Percentiles rank a stretch among this genome's conserved stretches.
Conservation (phyloP, 2,888 invertebrate genomes). For the Chironomus tentans region DNA sequence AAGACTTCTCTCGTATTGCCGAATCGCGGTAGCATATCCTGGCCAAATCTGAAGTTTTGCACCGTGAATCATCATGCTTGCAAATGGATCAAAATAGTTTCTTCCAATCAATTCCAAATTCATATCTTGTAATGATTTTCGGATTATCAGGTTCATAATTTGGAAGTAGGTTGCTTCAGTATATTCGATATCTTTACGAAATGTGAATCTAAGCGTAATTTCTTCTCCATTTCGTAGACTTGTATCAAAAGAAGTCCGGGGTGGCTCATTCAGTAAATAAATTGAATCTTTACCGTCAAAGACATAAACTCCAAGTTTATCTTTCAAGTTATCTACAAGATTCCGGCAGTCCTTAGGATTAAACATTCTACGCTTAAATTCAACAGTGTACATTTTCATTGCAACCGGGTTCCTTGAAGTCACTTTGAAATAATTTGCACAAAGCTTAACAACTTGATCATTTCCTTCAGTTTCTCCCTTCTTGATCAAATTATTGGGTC, state of each 20-base stretch:
- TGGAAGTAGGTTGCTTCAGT: too few relatives aligned
- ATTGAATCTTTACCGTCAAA: background rate
- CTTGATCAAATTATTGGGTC: background rate
- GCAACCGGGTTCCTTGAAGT: background rate
- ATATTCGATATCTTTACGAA: background rate
- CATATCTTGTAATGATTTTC: constrained; percentile 53
- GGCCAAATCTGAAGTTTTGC: constrained; percentile 59
- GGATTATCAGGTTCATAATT: constrained; percentile 57
- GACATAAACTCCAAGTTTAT: background rate
- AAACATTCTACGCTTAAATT: background rate
- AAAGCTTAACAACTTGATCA: background rate
- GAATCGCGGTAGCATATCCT: constrained; percentile 64
- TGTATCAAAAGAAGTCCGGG: background rate
- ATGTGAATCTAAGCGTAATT: background rate
- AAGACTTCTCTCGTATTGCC: constrained; percentile 60
- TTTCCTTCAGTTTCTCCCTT: background rate
- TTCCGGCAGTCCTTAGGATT: too few relatives aligned
- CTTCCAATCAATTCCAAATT: constrained; percentile 54
- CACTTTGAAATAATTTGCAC: background rate
- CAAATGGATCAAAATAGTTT: constrained; percentile 55
- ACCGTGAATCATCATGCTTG: constrained; percentile 33
- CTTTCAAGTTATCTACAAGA: background rate
- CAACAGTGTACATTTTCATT: background rate
- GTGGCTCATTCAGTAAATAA: background rate
- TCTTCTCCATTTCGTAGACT: background rate